A percentile compares a stretch with the other conserved stretches of the same genome.
Evolutionary conservation across 2,113 vertebrate species (phyloP).

Genomic region (Spea bombifrons): DNA sequence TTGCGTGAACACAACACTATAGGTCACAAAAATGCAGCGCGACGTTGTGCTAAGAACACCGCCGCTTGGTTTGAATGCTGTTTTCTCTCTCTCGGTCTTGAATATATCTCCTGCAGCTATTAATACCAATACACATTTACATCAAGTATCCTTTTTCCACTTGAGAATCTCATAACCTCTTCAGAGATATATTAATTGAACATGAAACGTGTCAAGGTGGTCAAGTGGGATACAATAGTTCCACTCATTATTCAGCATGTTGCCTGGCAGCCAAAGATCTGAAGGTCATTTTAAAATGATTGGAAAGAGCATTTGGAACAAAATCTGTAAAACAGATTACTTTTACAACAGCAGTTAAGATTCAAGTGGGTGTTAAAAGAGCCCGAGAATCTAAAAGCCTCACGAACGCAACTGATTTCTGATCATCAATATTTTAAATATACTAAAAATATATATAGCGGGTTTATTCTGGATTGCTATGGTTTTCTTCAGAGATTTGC

Average conservation of each 20-base stretch:
- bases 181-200: slow-evolving; percentile 30
- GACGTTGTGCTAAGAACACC: no score
- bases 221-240: slow-evolving; percentile 22
- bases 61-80: no score
- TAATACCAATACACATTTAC: slow-evolving; percentile 8
- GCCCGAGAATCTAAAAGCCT: background rate
- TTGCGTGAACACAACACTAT: no score
- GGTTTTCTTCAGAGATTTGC: background rate
- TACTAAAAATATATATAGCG: no score
- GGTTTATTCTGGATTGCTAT: background rate
- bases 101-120: background rate
- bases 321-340: background rate
- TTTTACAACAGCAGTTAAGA: background rate
- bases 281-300: slow-evolving; percentile 28
- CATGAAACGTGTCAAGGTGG: slow-evolving; percentile 30
- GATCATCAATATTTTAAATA: background rate
- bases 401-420: background rate
- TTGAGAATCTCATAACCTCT: slow-evolving; percentile 14
- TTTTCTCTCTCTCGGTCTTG: no score
- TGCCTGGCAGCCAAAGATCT: slow-evolving; percentile 12
- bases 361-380: slow-evolving; percentile 23
- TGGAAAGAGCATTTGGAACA: slow-evolving; percentile 14
- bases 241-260: slow-evolving; percentile 15
- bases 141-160: background rate
- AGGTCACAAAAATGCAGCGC: no score